Conservation (phyloP, 2,797 vertebrate genomes). For the Syndactyla subalaris region DNA sequence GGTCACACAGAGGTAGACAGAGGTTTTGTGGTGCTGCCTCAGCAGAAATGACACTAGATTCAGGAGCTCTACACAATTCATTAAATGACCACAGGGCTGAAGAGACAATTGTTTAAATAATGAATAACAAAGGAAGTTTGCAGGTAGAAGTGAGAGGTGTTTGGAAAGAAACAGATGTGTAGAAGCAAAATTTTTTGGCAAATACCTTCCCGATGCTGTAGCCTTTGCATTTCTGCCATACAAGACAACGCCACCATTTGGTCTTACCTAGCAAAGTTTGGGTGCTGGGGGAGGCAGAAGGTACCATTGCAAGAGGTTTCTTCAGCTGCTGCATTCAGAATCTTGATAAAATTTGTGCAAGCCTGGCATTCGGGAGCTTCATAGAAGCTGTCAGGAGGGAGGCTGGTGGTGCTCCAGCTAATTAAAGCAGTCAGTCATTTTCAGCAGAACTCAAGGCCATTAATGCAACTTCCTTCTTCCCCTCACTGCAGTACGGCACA, state of each 20-base stretch:
- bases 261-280: neutral
- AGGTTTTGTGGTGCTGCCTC: neutral
- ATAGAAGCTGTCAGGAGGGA: neutral
- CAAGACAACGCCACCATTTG: neutral
- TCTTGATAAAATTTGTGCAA: neutral
- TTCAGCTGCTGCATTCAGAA: neutral
- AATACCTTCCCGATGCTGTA: neutral
- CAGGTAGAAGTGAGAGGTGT: neutral
- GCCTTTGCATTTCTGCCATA: neutral
- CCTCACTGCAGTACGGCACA: rapidly evolving
- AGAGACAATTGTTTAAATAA: neutral
- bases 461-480: neutral
- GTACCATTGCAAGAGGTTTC: neutral
- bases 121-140: neutral
- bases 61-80: neutral
- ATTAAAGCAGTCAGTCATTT: neutral
- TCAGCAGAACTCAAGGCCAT: neutral
- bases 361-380: neutral
- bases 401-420: neutral
- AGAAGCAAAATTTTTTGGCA: neutral
- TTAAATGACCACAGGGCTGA: neutral
- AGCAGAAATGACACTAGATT: neutral
- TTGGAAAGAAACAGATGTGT: neutral
- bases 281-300: neutral
- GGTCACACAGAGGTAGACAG: neutral